Conservation (phyloP, 2,797 vertebrate species). For the Cygnus olor region DNA sequence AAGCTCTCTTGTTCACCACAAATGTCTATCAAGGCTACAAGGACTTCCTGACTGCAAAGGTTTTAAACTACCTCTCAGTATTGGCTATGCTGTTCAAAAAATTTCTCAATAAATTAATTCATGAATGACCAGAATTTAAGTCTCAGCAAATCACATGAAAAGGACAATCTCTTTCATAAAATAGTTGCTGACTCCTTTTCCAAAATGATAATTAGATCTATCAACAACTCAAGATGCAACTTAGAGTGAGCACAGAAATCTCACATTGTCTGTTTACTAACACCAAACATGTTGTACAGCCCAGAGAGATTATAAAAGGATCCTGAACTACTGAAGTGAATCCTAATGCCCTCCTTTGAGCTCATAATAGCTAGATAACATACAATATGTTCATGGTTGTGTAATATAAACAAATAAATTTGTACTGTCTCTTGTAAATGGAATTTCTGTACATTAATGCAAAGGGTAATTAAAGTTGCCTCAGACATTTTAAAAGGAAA, state of each 20-base stretch:
- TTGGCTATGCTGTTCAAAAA: background rate
- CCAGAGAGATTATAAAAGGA: background rate
- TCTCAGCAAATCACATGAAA: background rate
- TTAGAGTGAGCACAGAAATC: background rate
- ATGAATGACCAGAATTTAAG: background rate
- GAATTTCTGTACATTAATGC: background rate
- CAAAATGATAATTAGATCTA: background rate
- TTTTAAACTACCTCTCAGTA: background rate
- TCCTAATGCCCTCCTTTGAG: background rate
- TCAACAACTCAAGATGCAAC: background rate
- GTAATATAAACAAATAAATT: background rate
- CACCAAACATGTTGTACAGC: background rate
- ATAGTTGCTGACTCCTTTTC: background rate
- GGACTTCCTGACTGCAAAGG: background rate
- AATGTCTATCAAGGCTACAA: background rate
- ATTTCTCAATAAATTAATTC: background rate
- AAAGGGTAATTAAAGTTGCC: background rate
- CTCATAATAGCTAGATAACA: background rate
- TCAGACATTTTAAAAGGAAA: background rate
- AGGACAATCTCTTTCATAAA: background rate
- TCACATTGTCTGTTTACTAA: background rate
- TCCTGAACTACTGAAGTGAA: background rate
- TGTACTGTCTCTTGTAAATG: background rate
- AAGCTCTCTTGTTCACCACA: background rate
- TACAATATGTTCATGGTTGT: background rate